phyloP scores from a whole-genome alignment of 2,888 invertebrate genomes.

The Trichacis sp. region DNA sequence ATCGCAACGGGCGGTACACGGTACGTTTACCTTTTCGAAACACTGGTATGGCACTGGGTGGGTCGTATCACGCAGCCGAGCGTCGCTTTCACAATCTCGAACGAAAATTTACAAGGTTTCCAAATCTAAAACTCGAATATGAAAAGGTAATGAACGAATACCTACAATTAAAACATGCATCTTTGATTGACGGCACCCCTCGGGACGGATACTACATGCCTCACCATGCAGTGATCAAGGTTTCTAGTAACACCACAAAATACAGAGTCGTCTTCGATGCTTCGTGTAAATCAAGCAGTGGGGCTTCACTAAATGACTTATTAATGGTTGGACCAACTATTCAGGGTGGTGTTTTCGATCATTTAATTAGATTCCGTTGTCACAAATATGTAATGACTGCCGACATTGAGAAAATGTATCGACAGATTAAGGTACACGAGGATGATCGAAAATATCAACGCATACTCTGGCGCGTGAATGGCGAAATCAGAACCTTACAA shows the following conservation, averaged over 20 bases:
- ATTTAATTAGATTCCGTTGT: conserved; percentile 9
- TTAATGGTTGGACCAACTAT: conserved; percentile 23
- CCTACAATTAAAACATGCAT: conserved; percentile 13
- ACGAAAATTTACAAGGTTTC: conserved; percentile 22
- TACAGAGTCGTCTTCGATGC: conserved; percentile 19
- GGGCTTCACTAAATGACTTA: conserved; percentile 23
- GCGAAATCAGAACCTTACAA: no score
- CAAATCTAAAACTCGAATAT: conserved; percentile 15
- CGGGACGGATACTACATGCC: neutral
- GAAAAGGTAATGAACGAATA: conserved; percentile 5
- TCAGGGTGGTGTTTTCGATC: conserved; percentile 11
- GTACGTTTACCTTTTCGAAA: conserved; percentile 37
- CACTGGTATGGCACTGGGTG: neutral
- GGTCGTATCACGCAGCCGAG: conserved; percentile 19
- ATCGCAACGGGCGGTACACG: conserved; percentile 32
- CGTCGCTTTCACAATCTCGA: conserved; percentile 24
- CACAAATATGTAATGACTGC: conserved; percentile 7
- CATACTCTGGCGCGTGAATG: no score
- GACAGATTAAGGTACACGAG: conserved; percentile 10
- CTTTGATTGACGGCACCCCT: neutral
- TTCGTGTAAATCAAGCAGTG: conserved; percentile 15
- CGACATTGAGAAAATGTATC: conserved; percentile 32
- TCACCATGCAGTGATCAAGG: no score
- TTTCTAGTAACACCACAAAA: conserved; percentile 15
- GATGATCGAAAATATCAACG: conserved; percentile 17